Conservation (phyloP, 2,113 vertebrate species). For the Nettapus auritus region DNA sequence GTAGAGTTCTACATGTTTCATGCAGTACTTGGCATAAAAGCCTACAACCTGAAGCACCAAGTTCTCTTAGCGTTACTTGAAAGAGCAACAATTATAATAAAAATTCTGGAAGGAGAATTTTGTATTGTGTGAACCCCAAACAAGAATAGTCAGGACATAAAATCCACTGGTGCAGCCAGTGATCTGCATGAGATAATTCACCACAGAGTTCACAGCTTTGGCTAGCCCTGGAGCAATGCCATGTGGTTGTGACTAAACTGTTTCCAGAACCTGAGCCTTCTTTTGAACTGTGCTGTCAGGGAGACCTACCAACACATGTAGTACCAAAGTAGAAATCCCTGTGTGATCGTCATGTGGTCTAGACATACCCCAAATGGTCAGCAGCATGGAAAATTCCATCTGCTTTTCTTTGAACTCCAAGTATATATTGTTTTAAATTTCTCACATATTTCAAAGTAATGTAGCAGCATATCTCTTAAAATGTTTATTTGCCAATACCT, state of each 20-base stretch:
- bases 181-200: not conserved
- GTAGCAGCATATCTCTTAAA: not conserved
- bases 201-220: not conserved
- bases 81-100: not conserved
- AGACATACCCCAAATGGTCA: not conserved
- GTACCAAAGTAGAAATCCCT: not conserved
- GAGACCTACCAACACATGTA: not conserved
- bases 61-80: not conserved
- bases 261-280: not conserved
- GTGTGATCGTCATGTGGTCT: fast-evolving
- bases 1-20: not conserved
- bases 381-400: not conserved
- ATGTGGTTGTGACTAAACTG: not conserved
- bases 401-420: not conserved
- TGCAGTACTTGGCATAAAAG: not conserved
- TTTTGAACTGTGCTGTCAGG: not conserved
- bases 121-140: not conserved
- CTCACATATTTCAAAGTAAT: not conserved
- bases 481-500: not conserved
- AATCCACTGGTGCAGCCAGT: not conserved
- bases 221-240: fast-evolving
- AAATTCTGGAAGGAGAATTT: not conserved
- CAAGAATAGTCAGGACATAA: not conserved
- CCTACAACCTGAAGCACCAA: not conserved
- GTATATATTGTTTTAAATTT: not conserved